Conservation (phyloP, 2,797 vertebrate species). For the Liparis tanakae region DNA sequence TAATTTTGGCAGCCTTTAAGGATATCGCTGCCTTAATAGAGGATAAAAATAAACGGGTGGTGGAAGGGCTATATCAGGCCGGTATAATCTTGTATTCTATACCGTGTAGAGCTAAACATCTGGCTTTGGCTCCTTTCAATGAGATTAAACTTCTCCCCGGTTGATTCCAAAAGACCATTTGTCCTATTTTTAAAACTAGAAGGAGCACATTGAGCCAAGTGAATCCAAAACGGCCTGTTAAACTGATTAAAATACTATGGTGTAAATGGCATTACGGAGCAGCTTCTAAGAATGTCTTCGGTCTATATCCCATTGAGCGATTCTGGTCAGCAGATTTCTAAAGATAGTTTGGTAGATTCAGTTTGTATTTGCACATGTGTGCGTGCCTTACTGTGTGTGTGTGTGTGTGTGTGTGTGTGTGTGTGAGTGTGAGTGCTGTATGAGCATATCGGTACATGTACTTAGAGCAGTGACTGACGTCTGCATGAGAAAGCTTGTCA, state of each 20-base stretch:
- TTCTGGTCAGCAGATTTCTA: slow-evolving; percentile 70
- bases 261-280: slow-evolving; percentile 69
- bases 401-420: background rate
- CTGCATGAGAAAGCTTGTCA: slow-evolving; percentile 63
- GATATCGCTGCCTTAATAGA: slow-evolving; percentile 84
- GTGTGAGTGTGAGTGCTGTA: slow-evolving; percentile 30
- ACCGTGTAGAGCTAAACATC: slow-evolving; percentile 75
- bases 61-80: slow-evolving; percentile 81
- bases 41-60: slow-evolving; percentile 83
- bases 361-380: slow-evolving; percentile 40
- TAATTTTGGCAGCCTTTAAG: slow-evolving; percentile 85
- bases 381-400: slow-evolving; percentile 13
- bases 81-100: slow-evolving; percentile 82
- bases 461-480: slow-evolving; percentile 50
- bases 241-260: slow-evolving; percentile 74
- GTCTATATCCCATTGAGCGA: slow-evolving; percentile 57
- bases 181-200: slow-evolving; percentile 78
- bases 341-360: slow-evolving; percentile 57
- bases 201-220: slow-evolving; percentile 60
- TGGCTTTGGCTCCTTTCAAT: slow-evolving; percentile 75
- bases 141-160: slow-evolving; percentile 76
- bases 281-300: slow-evolving; percentile 61
- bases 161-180: slow-evolving; percentile 76
- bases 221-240: slow-evolving; percentile 67
- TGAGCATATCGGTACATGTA: slow-evolving; percentile 32